Percentiles rank a stretch among this genome's conserved stretches.
Evolutionary conservation across 2,797 vertebrate genomes (phyloP).

Genomic region (Caiman crocodilus): DNA sequence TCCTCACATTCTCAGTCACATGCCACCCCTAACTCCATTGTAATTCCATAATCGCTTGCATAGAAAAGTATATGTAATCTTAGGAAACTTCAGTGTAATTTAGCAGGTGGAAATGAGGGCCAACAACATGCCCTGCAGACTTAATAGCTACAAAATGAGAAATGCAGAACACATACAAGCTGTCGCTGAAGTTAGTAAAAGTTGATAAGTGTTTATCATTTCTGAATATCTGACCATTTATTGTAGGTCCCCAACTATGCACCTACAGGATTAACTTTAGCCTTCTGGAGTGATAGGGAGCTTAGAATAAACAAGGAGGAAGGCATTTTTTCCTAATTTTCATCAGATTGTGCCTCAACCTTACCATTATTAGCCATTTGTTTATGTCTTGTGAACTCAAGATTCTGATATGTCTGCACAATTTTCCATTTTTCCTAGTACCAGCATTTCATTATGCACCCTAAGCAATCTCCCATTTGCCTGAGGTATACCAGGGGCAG

Average conservation of each 20-base stretch:
- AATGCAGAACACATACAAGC: neutral
- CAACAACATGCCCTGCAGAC: neutral
- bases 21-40: too few relatives aligned
- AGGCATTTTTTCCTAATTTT: constrained; percentile 5
- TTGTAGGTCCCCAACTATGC: neutral
- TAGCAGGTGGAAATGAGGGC: neutral
- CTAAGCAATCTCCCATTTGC: constrained; percentile 82
- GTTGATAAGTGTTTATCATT: neutral
- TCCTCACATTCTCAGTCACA: neutral
- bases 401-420: constrained; percentile 68
- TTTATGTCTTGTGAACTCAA: constrained; percentile 46
- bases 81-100: neutral
- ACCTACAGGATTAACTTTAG: neutral
- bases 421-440: constrained; percentile 80
- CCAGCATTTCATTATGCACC: constrained; percentile 76
- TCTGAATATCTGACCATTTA: constrained; percentile 18
- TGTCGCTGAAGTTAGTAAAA: neutral
- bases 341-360: constrained; percentile 52
- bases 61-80: neutral
- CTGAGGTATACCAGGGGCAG: constrained; percentile 78
- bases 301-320: neutral
- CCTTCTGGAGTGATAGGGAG: neutral
- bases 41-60: too few relatives aligned
- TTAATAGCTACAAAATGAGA: neutral
- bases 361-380: constrained; percentile 37